phyloP scores from a whole-genome alignment of 1,140 invertebrate genomes.

The Rhyzopertha dominica region DNA sequence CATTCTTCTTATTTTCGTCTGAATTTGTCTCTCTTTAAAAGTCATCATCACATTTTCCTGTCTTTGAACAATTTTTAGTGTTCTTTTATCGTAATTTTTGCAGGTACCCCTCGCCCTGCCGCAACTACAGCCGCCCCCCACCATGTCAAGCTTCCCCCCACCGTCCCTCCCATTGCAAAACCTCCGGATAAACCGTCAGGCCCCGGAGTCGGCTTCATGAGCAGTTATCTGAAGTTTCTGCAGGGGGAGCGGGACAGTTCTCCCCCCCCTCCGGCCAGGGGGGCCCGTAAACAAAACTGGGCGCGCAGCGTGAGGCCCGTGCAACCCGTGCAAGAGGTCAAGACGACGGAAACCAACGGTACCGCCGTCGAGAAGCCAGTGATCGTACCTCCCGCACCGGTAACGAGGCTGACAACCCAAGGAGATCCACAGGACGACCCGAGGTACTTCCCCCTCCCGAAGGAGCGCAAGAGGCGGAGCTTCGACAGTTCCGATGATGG shows the following conservation, averaged over 20 bases:
- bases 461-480: constrained; percentile 60
- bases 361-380: constrained; percentile 41
- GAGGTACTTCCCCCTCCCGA: constrained; percentile 67
- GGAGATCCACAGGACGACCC: constrained; percentile 60
- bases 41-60: too few species aligned
- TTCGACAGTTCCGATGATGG: constrained; percentile 64
- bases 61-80: too few species aligned
- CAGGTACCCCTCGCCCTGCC: constrained; percentile 2
- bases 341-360: constrained; percentile 23
- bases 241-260: constrained; percentile 75
- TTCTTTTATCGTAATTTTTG: constrained; percentile 2
- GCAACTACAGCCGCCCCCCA: constrained; percentile 11
- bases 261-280: constrained; percentile 62
- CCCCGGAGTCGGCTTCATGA: constrained; percentile 73
- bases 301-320: constrained; percentile 42
- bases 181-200: constrained; percentile 49
- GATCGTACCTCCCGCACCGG: constrained; percentile 29
- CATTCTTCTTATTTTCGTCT: too few species aligned
- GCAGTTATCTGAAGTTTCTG: constrained; percentile 76
- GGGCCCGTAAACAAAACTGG: constrained; percentile 60
- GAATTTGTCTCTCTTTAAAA: too few species aligned
- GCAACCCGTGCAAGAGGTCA: constrained; percentile 10
- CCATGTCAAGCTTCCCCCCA: constrained; percentile 9
- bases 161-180: constrained; percentile 43
- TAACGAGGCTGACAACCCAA: constrained; percentile 38